Evolutionary conservation across 2,113 vertebrate genomes (phyloP).

Genomic region (Neomonachus schauinslandi): DNA sequence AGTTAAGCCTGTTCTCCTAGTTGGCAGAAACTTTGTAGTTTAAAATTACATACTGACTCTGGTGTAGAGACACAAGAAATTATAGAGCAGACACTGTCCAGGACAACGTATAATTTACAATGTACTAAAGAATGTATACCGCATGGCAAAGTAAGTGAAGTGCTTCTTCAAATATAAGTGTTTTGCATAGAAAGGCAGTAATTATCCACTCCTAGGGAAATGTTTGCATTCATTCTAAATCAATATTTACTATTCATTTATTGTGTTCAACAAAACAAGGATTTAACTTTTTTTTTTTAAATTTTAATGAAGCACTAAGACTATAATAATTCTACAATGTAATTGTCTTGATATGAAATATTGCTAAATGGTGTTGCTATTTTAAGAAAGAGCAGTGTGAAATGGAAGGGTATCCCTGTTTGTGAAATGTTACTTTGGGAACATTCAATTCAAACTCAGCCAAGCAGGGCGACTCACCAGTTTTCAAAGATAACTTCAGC

Average conservation of each 20-base stretch:
- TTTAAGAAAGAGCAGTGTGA: slow-evolving; percentile 81
- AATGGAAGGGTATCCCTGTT: slow-evolving; percentile 85
- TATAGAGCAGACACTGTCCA: slow-evolving; percentile 94
- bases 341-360: slow-evolving; percentile 90
- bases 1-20: slow-evolving; percentile 88
- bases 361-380: slow-evolving; percentile 87
- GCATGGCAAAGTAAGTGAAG: slow-evolving; percentile 92
- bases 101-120: slow-evolving; percentile 97
- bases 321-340: slow-evolving; percentile 88
- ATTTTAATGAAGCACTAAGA: slow-evolving; percentile 90
- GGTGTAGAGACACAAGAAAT: slow-evolving; percentile 95
- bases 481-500: slow-evolving; percentile 83
- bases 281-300: slow-evolving; percentile 88
- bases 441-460: slow-evolving; percentile 84
- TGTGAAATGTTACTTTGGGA: slow-evolving; percentile 85
- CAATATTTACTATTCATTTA: slow-evolving; percentile 94
- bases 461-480: slow-evolving; percentile 84
- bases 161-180: slow-evolving; percentile 91
- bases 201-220: slow-evolving; percentile 94
- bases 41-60: slow-evolving; percentile 95
- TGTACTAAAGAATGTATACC: slow-evolving; percentile 93
- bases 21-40: slow-evolving; percentile 92
- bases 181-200: slow-evolving; percentile 92
- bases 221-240: slow-evolving; percentile 95
- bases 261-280: slow-evolving; percentile 91